A percentile compares a stretch with the other conserved stretches of the same genome.
phyloP scores from a whole-genome alignment of 2,113 vertebrate genomes.

The Haemorhous mexicanus region DNA sequence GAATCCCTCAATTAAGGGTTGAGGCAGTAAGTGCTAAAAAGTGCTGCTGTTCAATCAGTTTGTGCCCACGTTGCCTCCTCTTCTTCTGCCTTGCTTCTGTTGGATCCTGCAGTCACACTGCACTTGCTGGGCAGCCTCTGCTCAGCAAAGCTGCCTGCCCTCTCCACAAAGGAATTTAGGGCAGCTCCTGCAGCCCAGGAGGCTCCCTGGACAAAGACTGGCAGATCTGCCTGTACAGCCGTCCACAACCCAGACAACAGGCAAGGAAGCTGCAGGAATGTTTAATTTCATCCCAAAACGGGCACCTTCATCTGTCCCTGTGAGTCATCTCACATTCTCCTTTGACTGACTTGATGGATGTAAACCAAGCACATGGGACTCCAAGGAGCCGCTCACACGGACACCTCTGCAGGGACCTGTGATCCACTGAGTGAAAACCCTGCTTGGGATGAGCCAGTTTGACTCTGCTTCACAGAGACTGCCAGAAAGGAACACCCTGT shows the following conservation, averaged over 20 bases:
- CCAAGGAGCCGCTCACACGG: fast-evolving
- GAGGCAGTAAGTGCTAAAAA: background rate
- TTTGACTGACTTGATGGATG: too few species aligned
- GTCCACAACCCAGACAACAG: background rate
- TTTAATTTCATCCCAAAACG: background rate
- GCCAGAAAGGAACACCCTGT: too few species aligned
- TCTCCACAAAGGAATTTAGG: background rate
- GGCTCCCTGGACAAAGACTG: background rate
- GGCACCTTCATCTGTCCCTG: background rate
- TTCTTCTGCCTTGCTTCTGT: background rate
- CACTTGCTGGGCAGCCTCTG: background rate
- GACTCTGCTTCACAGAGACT: too few species aligned
- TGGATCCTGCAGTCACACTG: background rate
- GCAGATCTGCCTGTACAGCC: background rate
- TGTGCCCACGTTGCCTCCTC: background rate
- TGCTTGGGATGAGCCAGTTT: background rate
- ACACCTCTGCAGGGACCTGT: background rate
- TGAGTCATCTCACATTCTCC: fast-evolving
- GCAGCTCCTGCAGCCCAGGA: background rate
- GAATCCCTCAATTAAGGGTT: background rate
- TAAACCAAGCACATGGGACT: background rate
- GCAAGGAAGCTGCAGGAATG: background rate
- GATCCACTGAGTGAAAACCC: background rate
- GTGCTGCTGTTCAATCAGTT: background rate
- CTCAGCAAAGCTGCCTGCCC: background rate